Conservation (phyloP, 2,113 vertebrate species). For the Lipophrys pholis region DNA sequence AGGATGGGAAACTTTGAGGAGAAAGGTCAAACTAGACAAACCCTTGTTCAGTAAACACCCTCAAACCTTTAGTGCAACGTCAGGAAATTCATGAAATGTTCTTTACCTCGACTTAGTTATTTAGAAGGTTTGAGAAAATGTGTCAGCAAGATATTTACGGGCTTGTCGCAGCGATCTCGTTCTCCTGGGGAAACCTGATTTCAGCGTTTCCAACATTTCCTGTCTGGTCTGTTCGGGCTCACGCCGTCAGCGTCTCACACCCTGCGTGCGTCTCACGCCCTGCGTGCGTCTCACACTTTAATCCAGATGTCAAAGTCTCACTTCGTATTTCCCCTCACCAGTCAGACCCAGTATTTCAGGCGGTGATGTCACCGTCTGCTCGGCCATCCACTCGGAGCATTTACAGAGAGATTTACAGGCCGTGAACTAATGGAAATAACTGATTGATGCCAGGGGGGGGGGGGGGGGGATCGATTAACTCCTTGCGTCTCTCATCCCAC, state of each 20-base stretch:
- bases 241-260: not conserved
- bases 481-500: slow-evolving; percentile 19
- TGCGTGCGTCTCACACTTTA: slow-evolving; percentile 7
- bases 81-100: not conserved
- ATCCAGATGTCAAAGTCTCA: slow-evolving; percentile 27
- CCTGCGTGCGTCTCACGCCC: not conserved
- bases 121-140: too few species aligned
- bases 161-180: too few species aligned
- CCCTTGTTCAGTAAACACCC: not conserved
- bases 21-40: not conserved
- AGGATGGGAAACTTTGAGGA: not conserved
- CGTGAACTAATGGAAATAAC: slow-evolving; percentile 59
- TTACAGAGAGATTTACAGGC: slow-evolving; percentile 36
- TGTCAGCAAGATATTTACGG: too few species aligned
- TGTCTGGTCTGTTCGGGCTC: not conserved
- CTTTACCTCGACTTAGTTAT: not conserved
- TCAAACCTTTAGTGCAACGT: not conserved
- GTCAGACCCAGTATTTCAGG: slow-evolving; percentile 11
- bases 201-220: not conserved
- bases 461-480: slow-evolving; percentile 54
- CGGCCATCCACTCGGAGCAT: slow-evolving; percentile 20
- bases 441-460: slow-evolving; percentile 44
- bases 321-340: slow-evolving; percentile 22
- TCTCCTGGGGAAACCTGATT: not conserved
- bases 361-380: slow-evolving; percentile 55